These are phyloP conservation scores for Pollenia labialis DNA, from an alignment of 2,888 invertebrate species.

Conservation along the genomic window DNA sequence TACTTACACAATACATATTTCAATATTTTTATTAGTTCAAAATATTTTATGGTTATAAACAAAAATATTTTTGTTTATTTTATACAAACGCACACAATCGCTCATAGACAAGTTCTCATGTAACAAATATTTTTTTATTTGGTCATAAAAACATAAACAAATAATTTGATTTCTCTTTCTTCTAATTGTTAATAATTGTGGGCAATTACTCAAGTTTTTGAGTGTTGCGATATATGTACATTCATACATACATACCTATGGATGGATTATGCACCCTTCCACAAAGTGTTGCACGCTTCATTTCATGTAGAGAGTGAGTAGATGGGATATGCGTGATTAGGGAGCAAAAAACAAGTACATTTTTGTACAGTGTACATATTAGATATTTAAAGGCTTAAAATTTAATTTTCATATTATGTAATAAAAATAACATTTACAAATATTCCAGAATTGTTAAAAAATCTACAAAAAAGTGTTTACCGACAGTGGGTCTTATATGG, in stretches of 20 bases:
- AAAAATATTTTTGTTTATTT: constrained; percentile 28
- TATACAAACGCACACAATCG: background rate
- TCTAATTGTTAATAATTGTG: constrained; percentile 44
- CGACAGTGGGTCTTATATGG: no score
- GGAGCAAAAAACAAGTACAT: constrained; percentile 16
- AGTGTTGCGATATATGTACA: constrained; percentile 18
- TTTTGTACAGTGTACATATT: background rate
- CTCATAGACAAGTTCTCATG: no score
- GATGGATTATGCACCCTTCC: background rate
- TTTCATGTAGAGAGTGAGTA: background rate
- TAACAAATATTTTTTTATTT: background rate
- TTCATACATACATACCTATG: background rate
- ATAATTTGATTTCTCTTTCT: constrained; percentile 29
- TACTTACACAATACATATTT: constrained; percentile 3
- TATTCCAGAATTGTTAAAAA: background rate
- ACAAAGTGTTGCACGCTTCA: background rate
- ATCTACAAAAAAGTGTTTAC: background rate
- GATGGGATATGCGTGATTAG: background rate
- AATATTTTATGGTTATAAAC: constrained; percentile 53
- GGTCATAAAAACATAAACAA: constrained; percentile 34
- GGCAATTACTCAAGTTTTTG: constrained; percentile 34
- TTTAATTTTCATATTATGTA: constrained; percentile 17
- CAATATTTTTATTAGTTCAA: constrained; percentile 53
- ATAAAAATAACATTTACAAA: background rate
- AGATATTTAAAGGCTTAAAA: constrained; percentile 10